These are phyloP conservation scores for Cybosia mesomella DNA, from an alignment of 2,888 invertebrate species.

Conservation along the genomic window DNA sequence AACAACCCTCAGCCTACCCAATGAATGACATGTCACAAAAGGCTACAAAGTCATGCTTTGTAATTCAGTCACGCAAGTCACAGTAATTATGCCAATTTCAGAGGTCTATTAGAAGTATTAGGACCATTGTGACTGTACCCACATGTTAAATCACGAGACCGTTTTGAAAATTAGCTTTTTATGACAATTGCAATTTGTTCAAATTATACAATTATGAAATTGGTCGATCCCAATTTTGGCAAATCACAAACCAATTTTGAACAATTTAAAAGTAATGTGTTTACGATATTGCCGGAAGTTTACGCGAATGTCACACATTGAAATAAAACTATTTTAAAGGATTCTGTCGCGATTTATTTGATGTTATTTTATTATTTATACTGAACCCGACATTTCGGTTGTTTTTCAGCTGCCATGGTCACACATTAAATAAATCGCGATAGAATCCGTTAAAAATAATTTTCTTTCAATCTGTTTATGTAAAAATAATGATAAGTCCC, in stretches of 20 bases:
- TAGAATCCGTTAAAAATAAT: too few relatives aligned
- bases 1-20: not conserved
- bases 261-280: not conserved
- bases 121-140: not conserved
- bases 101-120: not conserved
- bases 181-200: not conserved
- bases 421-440: too few relatives aligned
- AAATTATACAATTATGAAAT: not conserved
- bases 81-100: not conserved
- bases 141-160: not conserved
- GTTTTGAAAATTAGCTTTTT: conserved; percentile 1
- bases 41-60: not conserved
- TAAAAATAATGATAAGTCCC: too few relatives aligned
- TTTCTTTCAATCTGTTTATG: too few relatives aligned
- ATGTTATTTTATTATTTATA: too few relatives aligned
- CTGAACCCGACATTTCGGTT: too few relatives aligned
- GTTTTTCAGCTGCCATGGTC: too few relatives aligned
- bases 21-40: not conserved
- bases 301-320: too few relatives aligned
- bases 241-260: conserved; percentile 4
- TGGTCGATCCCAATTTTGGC: not conserved
- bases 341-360: too few relatives aligned
- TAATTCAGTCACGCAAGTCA: too few relatives aligned
- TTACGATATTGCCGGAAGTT: too few relatives aligned
- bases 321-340: too few relatives aligned